Evolutionary conservation across 1,140 invertebrate genomes (phyloP), one percentile per base, ranked within the genome.

Genomic region (Zophobas morio): DNA sequence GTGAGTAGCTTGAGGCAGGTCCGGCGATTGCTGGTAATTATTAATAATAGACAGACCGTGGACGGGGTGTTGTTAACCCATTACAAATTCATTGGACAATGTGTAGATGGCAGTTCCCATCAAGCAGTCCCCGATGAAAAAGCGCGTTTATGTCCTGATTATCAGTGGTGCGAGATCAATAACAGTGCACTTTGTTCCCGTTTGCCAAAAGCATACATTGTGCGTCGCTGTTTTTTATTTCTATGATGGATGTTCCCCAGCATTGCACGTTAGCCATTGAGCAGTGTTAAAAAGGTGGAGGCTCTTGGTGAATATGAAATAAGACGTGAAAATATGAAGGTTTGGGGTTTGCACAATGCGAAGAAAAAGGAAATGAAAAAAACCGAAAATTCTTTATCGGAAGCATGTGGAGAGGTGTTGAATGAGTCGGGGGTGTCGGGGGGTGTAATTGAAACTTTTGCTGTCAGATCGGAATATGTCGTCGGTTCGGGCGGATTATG

Each of bases 331-430:
- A 63, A 63, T 63, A 63, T 63, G 57, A 63, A 36, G 57, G 57
- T 63, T 63, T 63, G 36, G 56, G 57, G 57, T 63, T 63, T 63
- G 57, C 36, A 63, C 57, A 63, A 63, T 63, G 36, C 34, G 36
- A 63, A 63, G 57, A 63, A 63, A 57, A 63, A 63, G 57, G 57
- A 63, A 39, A 63, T 63, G 57, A 63, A 63, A 63, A 63, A 63
- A 63, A 63, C 36, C 35, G 57, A 57, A 57, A 57, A 57, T 57
- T 57, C 54, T 63, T 63, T 63, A 63, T 63, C 57, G 57, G 57
- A 57, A 40, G 57, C 57, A 63, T 63, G 57, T 63, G 57, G 57
- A 1, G 54, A 57, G 54, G 54, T 57, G 54, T 32, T 57, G 54
- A 57, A 57, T 57, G 54, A 2, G n/a, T n/a, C 35, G 34, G 57